Base-by-base conservation (phyloP, 2,888 invertebrate species). In the Drosophila buzzatii region DNA sequence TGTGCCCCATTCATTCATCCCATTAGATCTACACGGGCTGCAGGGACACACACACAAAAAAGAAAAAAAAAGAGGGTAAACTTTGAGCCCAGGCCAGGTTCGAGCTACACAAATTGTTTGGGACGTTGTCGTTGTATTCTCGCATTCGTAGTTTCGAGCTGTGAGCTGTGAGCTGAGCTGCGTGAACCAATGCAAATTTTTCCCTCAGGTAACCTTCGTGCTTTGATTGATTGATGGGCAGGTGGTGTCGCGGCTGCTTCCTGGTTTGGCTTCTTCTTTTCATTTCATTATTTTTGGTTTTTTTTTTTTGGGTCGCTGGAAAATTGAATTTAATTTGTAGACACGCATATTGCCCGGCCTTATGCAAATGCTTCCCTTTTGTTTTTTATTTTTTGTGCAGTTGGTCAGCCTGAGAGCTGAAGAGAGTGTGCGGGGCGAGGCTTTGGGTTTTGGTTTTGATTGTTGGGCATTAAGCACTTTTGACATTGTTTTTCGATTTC, bases 291-390 rank as follows among this genome's bases (percentile, higher is more conserved):
- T n/a, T 31, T n/a, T 10, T 31, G 7, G 16, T 27, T 27, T 12
- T 42, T 57, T 55, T 20, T 44, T 31, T 27, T 39, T 58, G 57
- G 18, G 68, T 27, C 42, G 61, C 62, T 18, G 74, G 64, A 72
- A 89, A 89, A 89, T 87, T 87, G 86, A 87, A 87, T 87, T 89
- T 87, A 89, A 85, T 87, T 87, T 87, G 88, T 75, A 75, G 85
- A 79, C 89, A 86, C 81, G 86, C 83, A 78, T 76, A 69, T 73
- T 67, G 70, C 65, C 59, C 18, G 59, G 70, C 57, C 69, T 75
- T 89, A 86, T 85, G 89, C 76, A 86, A 83, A 89, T 85, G 53
- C 55, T 73, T 65, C 75, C 75, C 71, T 73, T 69, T 65, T 27
- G 27, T 27, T 68, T 56, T 23, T 5, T 57, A 60, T 67, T 58